Evolutionary conservation across 2,113 vertebrate genomes (phyloP).

Genomic region (Hydrochoerus hydrochaeris): DNA sequence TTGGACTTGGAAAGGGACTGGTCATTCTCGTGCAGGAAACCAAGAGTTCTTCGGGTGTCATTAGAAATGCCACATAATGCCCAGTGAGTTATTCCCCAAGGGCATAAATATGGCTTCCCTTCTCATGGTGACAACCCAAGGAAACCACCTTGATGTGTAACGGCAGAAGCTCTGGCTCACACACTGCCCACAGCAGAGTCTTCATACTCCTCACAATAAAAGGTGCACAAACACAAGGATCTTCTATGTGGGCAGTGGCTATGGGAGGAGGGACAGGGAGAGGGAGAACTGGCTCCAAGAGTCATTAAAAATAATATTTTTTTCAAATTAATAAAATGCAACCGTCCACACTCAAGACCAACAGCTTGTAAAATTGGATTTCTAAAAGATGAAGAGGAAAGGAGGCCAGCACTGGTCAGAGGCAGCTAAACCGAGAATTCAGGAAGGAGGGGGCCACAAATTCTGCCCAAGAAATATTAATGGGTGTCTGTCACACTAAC

Average conservation of each 20-base stretch:
- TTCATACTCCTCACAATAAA: slow-evolving; percentile 69
- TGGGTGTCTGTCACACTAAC: neutral
- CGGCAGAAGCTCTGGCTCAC: neutral
- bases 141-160: slow-evolving; percentile 66
- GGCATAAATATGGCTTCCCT: neutral
- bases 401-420: slow-evolving; percentile 64
- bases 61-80: neutral
- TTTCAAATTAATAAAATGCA: slow-evolving; percentile 85
- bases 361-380: slow-evolving; percentile 87
- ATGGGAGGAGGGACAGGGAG: neutral
- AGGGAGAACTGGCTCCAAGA: slow-evolving; percentile 76
- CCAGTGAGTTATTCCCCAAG: slow-evolving; percentile 22
- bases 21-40: slow-evolving; percentile 43
- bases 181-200: slow-evolving; percentile 54
- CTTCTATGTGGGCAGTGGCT: slow-evolving; percentile 60
- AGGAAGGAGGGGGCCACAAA: neutral
- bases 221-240: slow-evolving; percentile 47
- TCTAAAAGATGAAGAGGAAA: slow-evolving; percentile 80
- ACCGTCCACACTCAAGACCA: slow-evolving; percentile 85
- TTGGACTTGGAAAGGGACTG: slow-evolving; percentile 41
- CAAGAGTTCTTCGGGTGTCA: slow-evolving; percentile 42
- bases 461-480: neutral
- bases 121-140: slow-evolving; percentile 32
- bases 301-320: slow-evolving; percentile 79
- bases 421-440: neutral